phyloP scores from a whole-genome alignment of 2,797 vertebrate genomes.

The Cheracebus regulus region DNA sequence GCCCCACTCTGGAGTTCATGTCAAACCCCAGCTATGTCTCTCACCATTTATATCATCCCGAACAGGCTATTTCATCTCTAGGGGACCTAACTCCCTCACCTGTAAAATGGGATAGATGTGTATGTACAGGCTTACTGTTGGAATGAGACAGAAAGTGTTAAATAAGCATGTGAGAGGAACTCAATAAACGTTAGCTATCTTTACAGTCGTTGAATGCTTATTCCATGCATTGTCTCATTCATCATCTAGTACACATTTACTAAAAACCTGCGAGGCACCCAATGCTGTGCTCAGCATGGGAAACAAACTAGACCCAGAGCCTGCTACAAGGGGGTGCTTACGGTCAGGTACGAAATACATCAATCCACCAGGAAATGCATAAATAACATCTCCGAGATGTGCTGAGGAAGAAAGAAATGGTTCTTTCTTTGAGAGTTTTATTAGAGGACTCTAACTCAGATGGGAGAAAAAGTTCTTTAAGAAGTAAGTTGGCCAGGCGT shows the following conservation, averaged over 20 bases:
- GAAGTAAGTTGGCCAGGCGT: background rate
- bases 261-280: accelerated
- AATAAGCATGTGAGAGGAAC: background rate
- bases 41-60: background rate
- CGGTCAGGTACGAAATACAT: accelerated
- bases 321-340: accelerated
- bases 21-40: background rate
- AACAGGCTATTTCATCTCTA: background rate
- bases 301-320: background rate
- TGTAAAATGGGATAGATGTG: background rate
- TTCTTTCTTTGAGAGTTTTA: background rate
- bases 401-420: background rate
- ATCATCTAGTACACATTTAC: background rate
- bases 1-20: background rate
- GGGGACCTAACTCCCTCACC: background rate
- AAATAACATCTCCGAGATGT: background rate
- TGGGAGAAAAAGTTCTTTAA: background rate
- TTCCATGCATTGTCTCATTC: background rate
- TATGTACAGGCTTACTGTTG: background rate
- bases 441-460: no score
- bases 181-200: background rate
- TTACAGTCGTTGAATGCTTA: no score
- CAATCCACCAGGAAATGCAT: no score
- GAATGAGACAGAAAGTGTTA: background rate
- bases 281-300: background rate